These are phyloP conservation scores for Caenorhabditis afra DNA, from an alignment of 2,888 invertebrate species.

Conservation along the genomic window DNA sequence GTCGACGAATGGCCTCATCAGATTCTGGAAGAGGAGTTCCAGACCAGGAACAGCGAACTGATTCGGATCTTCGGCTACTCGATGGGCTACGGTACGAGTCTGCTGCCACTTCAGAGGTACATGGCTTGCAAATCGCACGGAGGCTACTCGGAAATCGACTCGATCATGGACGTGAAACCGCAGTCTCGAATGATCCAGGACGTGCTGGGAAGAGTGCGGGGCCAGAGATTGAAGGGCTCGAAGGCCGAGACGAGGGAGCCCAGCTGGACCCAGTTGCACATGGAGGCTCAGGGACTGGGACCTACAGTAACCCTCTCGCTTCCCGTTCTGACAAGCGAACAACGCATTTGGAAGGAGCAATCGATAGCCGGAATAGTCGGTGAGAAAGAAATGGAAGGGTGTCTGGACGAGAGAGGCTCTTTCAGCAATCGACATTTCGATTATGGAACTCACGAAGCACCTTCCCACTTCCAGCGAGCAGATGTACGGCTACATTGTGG, in stretches of 20 bases:
- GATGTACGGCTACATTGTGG: conserved; percentile 75
- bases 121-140: conserved; percentile 71
- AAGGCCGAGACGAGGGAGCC: conserved; percentile 66
- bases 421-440: conserved; percentile 63
- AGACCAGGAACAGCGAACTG: conserved; percentile 52
- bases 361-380: conserved; percentile 71
- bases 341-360: conserved; percentile 57
- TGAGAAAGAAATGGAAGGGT: conserved; percentile 4
- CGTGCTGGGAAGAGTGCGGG: conserved; percentile 63
- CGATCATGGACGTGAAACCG: conserved; percentile 77
- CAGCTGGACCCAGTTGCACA: conserved; percentile 75
- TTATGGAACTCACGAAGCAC: conserved; percentile 62
- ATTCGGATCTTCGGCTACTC: conserved; percentile 77
- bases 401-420: background rate
- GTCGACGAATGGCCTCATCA: conserved; percentile 83
- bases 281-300: conserved; percentile 77
- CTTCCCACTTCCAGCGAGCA: conserved; percentile 66
- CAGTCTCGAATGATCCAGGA: conserved; percentile 74
- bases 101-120: conserved; percentile 71
- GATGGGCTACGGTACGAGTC: conserved; percentile 77
- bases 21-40: conserved; percentile 81
- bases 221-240: conserved; percentile 45
- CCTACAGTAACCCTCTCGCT: conserved; percentile 73
- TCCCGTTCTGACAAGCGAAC: conserved; percentile 68
- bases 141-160: conserved; percentile 70